Conservation (phyloP, 2,888 invertebrate genomes). For the Tenthredo mesomela region DNA sequence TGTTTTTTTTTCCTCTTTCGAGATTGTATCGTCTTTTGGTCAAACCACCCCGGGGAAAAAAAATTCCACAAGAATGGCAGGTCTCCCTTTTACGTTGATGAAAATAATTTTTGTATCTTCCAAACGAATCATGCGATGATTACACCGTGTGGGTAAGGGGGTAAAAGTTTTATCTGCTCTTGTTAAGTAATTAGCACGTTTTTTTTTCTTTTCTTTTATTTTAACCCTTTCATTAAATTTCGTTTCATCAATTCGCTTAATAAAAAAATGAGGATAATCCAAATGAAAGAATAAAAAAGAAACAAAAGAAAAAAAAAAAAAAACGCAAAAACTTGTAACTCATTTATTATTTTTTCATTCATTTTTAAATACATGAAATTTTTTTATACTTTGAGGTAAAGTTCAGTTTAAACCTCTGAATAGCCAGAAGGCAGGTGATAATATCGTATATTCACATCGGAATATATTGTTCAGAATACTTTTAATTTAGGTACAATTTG, state of each 20-base stretch:
- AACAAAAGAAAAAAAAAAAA: not conserved
- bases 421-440: too few relatives aligned
- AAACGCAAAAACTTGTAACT: not conserved
- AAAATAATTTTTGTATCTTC: not conserved
- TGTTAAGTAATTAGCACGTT: conserved; percentile 6
- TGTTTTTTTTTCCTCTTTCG: not conserved
- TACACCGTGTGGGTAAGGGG: not conserved
- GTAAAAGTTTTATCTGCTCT: not conserved
- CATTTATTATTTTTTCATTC: not conserved
- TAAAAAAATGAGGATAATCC: not conserved
- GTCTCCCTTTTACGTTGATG: conserved; percentile 14
- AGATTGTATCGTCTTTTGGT: not conserved
- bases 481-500: not conserved
- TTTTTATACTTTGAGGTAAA: not conserved
- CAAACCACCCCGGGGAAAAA: not conserved
- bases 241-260: not conserved
- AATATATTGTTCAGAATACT: not conserved
- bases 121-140: not conserved
- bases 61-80: not conserved
- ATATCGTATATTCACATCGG: not conserved
- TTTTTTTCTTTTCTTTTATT: not conserved
- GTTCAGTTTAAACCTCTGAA: not conserved
- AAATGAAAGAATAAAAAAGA: not conserved
- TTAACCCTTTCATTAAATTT: conserved; percentile 4
- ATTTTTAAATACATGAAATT: too few relatives aligned